Evolutionary conservation across 2,797 vertebrate genomes (phyloP), one percentile per base, ranked within the genome.

Genomic region (Telmatherina bonti): DNA sequence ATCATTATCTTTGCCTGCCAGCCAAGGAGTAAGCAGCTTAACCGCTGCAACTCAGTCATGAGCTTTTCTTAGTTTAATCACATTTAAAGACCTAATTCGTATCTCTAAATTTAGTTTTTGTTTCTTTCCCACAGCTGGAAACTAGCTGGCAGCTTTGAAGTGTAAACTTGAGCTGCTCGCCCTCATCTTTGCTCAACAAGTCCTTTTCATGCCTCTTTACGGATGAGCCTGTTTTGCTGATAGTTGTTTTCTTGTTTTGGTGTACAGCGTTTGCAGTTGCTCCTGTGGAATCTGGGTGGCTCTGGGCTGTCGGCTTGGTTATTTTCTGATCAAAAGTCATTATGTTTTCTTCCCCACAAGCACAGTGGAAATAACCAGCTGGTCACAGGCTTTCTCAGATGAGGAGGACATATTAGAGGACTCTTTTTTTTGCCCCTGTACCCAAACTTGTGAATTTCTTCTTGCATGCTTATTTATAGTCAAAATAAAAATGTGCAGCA

Each of bases 321-420:
- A 62, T 77, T 76, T 80, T 81, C 76, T 75, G 78, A 78, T 80
- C 52, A 82, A 64, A 72, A 58, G 64, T 62, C 3, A 56, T 67
- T 64, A 73, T 0, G 16, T 29, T 74, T 67, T 58, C 75, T 16
- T 80, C 63, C 67, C 74, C 76, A 60, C 18, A 2, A 81, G 61
- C 49, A 0, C 38, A 55, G 24, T 65, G 70, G 55, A 78, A 84
- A 82, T 56, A 70, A 83, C 22, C 78, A 82, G 54, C 74, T 74
- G 72, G 52, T 72, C 75, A 62, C 36, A 81, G 74, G 43, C 51
- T 52, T 1, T 52, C 58, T 64, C 38, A 18, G 36, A 74, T 74
- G 65, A 36, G 2, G 26, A 18, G 35, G 68, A 15, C 18, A 67
- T 22, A n/a, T 68, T 63, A 22, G 3, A 51, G 13, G 45, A 26